Base-by-base conservation (phyloP, 2,888 invertebrate genomes). In the Apotomis betuletana region DNA sequence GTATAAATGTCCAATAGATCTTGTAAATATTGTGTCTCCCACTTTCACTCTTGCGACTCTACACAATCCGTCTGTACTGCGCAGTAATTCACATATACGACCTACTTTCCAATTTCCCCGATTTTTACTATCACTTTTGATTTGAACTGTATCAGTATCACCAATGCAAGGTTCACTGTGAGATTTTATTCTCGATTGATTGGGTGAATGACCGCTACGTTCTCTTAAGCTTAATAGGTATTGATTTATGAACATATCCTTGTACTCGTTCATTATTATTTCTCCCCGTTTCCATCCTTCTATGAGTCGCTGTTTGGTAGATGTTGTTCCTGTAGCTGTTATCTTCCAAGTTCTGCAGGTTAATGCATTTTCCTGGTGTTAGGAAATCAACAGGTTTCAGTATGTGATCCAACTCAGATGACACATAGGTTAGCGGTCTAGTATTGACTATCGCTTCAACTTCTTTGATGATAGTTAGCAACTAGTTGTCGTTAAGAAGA, bases 221-320 rank as follows among this genome's bases (percentile, higher is more conserved):
- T 64, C 54, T 5, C 63, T 52, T 0, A 64, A 10, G 38, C 54
- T 64, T 5, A 52, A 15, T n/a, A 63, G 9, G 12, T 63, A 63
- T 27, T 52, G 51, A 38, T 63, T 63, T 3, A 54, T 41, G 9
- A 64, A 64, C 54, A 64, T 64, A 4, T 54, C 44, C 5, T 41
- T 54, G 41, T 64, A 64, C 15, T 64, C 64, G 0, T 64, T 15
- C 15, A 64, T 52, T 38, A 64, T 64, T 2, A 3, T 41, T 2
- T 64, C 10, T 15, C 15, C 15, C 15, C 15, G 15, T 15, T 15
- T 15, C 15, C 15, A 15, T 15, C 15, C 15, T 15, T 74, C 70
- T 15, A 76, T 73, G 2, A 76, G 54, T 41, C 63, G 57, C 15
- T 13, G 12, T 67, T 77, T 77, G 0, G 58, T 69, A 3, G 27